phyloP scores from a whole-genome alignment of 2,797 vertebrate species.

The Chaetodon trifasciatus region DNA sequence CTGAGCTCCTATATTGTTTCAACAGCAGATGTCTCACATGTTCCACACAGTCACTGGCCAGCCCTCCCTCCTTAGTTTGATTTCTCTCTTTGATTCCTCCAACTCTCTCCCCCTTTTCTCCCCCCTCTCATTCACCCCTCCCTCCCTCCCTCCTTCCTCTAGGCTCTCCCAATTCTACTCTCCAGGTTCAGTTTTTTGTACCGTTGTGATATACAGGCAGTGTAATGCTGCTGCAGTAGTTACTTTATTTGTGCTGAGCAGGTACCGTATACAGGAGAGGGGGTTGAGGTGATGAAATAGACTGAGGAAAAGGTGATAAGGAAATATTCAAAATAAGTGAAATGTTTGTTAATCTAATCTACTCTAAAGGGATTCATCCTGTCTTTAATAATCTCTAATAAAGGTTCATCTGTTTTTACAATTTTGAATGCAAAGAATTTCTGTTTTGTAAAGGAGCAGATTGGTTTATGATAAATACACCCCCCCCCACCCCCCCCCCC shows the following conservation, averaged over 20 bases:
- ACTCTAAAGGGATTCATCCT: background rate
- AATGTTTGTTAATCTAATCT: background rate
- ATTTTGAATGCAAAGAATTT: background rate
- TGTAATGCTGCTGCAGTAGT: background rate
- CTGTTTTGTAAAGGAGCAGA: background rate
- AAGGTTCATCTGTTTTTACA: background rate
- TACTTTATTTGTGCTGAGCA: background rate
- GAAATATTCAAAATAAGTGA: background rate
- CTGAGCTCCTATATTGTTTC: constrained; percentile 46
- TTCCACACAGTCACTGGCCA: constrained; percentile 30
- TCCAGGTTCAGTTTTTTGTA: background rate
- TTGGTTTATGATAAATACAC: background rate
- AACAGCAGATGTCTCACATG: constrained; percentile 73
- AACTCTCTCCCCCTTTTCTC: background rate
- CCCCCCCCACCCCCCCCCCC: too few relatives aligned
- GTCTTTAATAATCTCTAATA: background rate
- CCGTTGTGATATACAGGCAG: background rate
- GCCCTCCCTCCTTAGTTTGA: background rate
- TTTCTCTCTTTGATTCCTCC: constrained; percentile 17
- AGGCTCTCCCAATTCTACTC: background rate
- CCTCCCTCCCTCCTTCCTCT: background rate
- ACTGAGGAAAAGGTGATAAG: background rate
- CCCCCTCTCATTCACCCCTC: background rate
- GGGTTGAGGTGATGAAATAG: background rate
- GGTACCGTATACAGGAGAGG: background rate